Evolutionary conservation across 53 echinoderm and acorn worm genomes (phyloP).

Genomic region (Antedon mediterranea): DNA sequence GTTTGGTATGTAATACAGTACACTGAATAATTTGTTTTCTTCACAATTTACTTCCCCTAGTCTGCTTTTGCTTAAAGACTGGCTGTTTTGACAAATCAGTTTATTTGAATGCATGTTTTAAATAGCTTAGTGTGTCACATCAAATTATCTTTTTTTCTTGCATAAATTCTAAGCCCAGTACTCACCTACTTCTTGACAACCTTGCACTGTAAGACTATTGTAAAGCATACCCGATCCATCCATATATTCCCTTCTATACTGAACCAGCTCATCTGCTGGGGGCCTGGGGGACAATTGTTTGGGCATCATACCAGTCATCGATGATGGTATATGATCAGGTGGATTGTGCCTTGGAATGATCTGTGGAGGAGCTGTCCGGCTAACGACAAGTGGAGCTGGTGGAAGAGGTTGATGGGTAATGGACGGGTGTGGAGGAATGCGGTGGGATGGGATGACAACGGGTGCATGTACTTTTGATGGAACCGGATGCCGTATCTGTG

Average conservation of each 20-base stretch:
- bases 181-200: slow-evolving; percentile 94
- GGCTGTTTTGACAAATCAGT: no score
- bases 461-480: not conserved
- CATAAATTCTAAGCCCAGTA: not conserved
- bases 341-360: slow-evolving; percentile 5
- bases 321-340: slow-evolving; percentile 2
- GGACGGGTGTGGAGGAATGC: not conserved
- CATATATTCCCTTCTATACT: slow-evolving; percentile 31
- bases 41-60: no score
- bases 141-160: not conserved
- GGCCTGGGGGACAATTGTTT: slow-evolving; percentile 29
- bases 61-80: no score
- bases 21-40: no score
- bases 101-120: no score
- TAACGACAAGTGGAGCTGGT: slow-evolving; percentile 3
- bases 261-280: slow-evolving; percentile 3
- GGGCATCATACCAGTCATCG: slow-evolving; percentile 9
- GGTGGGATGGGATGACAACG: not conserved
- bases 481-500: not conserved
- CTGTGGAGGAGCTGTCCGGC: slow-evolving; percentile 3
- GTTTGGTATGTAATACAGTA: no score
- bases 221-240: slow-evolving; percentile 53
- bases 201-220: slow-evolving; percentile 38
- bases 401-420: not conserved
- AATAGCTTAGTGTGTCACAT: not conserved